Evolutionary conservation across 2,113 vertebrate species (phyloP).

Genomic region (Gallinago paraguaiae): DNA sequence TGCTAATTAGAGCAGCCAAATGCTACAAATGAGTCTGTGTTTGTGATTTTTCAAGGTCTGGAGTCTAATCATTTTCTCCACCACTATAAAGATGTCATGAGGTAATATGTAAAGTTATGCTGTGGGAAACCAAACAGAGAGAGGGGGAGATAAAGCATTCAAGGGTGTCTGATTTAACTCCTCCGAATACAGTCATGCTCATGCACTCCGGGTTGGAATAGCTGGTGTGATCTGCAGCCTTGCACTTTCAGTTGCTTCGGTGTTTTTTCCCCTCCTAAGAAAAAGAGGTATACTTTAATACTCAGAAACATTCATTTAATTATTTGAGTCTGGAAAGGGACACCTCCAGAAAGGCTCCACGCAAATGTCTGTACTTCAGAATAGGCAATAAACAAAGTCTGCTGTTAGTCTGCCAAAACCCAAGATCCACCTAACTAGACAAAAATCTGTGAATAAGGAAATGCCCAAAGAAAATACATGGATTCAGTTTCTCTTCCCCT

Average conservation of each 20-base stretch:
- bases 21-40: slow-evolving; percentile 60
- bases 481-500: not conserved
- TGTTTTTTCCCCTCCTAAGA: not conserved
- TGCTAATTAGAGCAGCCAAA: slow-evolving; percentile 65
- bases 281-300: not conserved
- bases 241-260: not conserved
- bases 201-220: not conserved
- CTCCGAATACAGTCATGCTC: not conserved
- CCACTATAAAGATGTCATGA: slow-evolving; percentile 48
- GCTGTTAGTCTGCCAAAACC: not conserved
- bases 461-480: slow-evolving; percentile 2
- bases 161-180: slow-evolving; percentile 52
- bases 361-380: not conserved
- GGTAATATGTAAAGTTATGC: slow-evolving; percentile 52
- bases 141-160: slow-evolving; percentile 45
- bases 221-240: not conserved
- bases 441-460: not conserved
- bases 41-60: slow-evolving; percentile 43
- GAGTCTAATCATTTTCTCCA: slow-evolving; percentile 42
- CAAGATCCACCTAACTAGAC: slow-evolving; percentile 2
- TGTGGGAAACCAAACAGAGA: slow-evolving; percentile 48
- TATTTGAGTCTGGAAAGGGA: not conserved
- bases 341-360: not conserved
- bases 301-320: slow-evolving; percentile 20
- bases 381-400: not conserved